These are phyloP conservation scores for Sphaeramia orbicularis DNA, from an alignment of 2,797 vertebrate species.

Conservation along the genomic window DNA sequence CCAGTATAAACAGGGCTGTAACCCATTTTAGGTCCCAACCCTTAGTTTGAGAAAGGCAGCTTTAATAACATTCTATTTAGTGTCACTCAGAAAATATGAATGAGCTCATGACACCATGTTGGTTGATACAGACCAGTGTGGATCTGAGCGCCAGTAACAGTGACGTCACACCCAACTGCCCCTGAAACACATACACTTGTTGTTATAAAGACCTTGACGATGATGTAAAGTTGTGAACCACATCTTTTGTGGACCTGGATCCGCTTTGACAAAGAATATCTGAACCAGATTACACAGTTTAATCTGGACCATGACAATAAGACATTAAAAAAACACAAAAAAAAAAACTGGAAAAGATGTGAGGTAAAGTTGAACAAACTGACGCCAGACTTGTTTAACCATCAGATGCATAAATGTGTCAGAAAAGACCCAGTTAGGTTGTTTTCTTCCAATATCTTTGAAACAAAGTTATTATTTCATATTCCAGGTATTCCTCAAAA, in stretches of 20 bases:
- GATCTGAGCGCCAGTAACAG: not conserved
- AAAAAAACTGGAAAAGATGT: not conserved
- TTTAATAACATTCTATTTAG: too few species aligned
- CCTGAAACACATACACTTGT: not conserved
- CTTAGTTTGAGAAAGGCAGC: too few species aligned
- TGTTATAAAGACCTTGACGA: not conserved
- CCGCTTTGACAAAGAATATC: not conserved
- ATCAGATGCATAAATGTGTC: too few species aligned
- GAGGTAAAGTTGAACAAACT: conserved; percentile 7
- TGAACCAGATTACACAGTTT: not conserved
- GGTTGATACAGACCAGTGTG: not conserved
- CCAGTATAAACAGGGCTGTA: too few species aligned
- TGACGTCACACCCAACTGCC: conserved; percentile 1
- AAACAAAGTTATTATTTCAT: too few species aligned
- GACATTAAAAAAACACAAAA: not conserved
- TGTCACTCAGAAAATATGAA: too few species aligned
- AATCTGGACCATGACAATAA: not conserved
- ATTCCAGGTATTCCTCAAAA: too few species aligned
- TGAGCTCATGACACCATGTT: not conserved
- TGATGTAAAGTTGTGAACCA: not conserved
- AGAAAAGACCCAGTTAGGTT: too few species aligned
- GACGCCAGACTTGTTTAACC: conserved; percentile 7
- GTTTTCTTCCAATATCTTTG: too few species aligned
- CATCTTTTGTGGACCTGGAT: conserved; percentile 2
- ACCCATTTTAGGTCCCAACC: too few species aligned